Conservation (phyloP, 2,888 invertebrate genomes). For the Copidosoma aretas region DNA sequence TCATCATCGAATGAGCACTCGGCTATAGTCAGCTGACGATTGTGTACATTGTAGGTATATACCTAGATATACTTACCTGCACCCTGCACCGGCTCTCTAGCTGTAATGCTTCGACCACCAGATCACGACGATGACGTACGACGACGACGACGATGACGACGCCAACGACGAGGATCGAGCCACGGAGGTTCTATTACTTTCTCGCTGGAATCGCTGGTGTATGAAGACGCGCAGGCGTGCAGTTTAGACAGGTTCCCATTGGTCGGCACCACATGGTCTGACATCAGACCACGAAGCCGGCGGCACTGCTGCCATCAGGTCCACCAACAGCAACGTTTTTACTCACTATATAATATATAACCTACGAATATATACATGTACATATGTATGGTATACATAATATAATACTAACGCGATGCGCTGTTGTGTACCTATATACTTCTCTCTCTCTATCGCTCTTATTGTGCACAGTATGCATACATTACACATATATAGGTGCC, state of each 20-base stretch:
- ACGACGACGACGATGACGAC: background rate
- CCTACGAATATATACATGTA: background rate
- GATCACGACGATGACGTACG: too few relatives aligned
- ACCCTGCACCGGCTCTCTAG: too few relatives aligned
- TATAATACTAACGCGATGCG: background rate
- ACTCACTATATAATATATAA: too few relatives aligned
- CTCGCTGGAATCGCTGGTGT: background rate
- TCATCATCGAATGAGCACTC: too few relatives aligned
- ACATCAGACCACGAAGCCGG: slow-evolving; percentile 73
- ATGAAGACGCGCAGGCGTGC: slow-evolving; percentile 46
- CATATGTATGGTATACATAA: background rate
- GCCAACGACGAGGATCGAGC: too few relatives aligned
- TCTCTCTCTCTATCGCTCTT: background rate
- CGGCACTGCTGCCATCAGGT: background rate
- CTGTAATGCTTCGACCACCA: too few relatives aligned
- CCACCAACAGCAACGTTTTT: background rate
- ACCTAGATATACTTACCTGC: too few relatives aligned
- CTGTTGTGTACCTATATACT: background rate
- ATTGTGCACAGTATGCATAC: too few relatives aligned
- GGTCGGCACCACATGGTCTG: slow-evolving; percentile 76
- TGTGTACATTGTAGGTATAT: too few relatives aligned
- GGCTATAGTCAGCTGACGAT: too few relatives aligned
- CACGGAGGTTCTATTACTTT: too few relatives aligned
- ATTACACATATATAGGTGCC: too few relatives aligned
- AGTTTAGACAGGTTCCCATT: slow-evolving; percentile 64